Evolutionary conservation across 1,140 invertebrate species (phyloP).

Genomic region (Orius insidiosus): DNA sequence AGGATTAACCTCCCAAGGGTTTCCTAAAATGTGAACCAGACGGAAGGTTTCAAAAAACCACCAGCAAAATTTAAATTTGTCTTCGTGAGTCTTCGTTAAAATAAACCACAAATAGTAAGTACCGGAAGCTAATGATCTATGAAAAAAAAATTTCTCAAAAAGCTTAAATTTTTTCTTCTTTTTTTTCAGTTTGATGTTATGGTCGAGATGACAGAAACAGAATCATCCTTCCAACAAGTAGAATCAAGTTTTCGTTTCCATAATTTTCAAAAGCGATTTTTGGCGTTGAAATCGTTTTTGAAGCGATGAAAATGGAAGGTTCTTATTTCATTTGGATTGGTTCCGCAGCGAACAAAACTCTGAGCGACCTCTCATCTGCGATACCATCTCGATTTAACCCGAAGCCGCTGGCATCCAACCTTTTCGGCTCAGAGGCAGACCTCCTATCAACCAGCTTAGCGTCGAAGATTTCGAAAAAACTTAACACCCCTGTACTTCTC

Average conservation of each 20-base stretch:
- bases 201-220: not conserved
- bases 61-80: too few species aligned
- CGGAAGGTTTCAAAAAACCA: too few species aligned
- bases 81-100: too few species aligned
- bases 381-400: conserved; percentile 22
- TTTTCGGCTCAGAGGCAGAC: conserved; percentile 25
- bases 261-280: conserved; percentile 8
- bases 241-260: conserved; percentile 7
- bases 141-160: too few species aligned
- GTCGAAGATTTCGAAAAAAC: conserved; percentile 25
- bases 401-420: conserved; percentile 25
- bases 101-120: too few species aligned
- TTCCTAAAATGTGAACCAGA: too few species aligned
- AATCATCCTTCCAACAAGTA: not conserved
- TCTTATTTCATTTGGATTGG: conserved; percentile 12
- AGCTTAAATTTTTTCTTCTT: not conserved
- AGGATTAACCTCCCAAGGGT: too few species aligned
- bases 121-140: too few species aligned
- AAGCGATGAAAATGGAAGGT: conserved; percentile 11
- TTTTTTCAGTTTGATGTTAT: not conserved
- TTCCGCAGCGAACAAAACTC: not conserved
- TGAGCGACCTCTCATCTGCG: conserved; percentile 24
- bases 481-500: conserved; percentile 26
- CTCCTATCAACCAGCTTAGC: conserved; percentile 24
- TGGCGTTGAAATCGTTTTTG: conserved; percentile 6